Evolutionary conservation across 2,888 invertebrate genomes (phyloP), one percentile per base, ranked within the genome.

Genomic region (Imbricaverruca yamaguchii): DNA sequence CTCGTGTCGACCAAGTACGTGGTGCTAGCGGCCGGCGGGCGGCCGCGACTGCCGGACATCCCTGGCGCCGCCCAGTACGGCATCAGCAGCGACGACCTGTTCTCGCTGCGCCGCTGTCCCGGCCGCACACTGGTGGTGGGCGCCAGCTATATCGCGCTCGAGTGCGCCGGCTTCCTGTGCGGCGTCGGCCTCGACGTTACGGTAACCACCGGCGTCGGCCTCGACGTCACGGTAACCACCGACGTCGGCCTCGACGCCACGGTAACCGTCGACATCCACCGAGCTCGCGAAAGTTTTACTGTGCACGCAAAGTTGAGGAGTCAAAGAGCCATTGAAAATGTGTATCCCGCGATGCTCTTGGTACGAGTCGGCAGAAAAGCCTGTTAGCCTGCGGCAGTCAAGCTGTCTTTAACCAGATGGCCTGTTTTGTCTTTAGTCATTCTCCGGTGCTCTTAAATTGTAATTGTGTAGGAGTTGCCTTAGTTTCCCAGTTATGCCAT

Each of bases 61-160:
- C 87, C 88, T 7, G 90, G 90, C 25, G 88, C 87, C 13, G 86
- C 85, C 82, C 89, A 90, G 84, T 87, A 86, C 84, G 87, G 88
- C 81, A 89, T 91, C 80, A 89, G 90, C 11, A 90, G 90, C 80
- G 91, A 91, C 85, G 91, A 91, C 85, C 84, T 91, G 13, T 91
- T 91, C 85, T 88, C 89, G 2, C 85, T 91, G 80, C 85, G 86
- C 4, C 85, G 89, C 80, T 84, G 86, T 81, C 90, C 90, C 8
- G 90, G 90, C 1, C 90, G 89, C 84, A 90, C 90, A 8, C 86
- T 91, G 69, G 86, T 89, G 56, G 87, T 91, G 7, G 91, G 91
- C 39, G 91, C 90, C 1, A 90, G 90, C 7, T 91, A 90, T 85
- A 89, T 91, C 63, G 88, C 90, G 23, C 85, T 91, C 80, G 91